Evolutionary conservation across 2,113 vertebrate genomes (phyloP).

Genomic region (Silurus asotus): DNA sequence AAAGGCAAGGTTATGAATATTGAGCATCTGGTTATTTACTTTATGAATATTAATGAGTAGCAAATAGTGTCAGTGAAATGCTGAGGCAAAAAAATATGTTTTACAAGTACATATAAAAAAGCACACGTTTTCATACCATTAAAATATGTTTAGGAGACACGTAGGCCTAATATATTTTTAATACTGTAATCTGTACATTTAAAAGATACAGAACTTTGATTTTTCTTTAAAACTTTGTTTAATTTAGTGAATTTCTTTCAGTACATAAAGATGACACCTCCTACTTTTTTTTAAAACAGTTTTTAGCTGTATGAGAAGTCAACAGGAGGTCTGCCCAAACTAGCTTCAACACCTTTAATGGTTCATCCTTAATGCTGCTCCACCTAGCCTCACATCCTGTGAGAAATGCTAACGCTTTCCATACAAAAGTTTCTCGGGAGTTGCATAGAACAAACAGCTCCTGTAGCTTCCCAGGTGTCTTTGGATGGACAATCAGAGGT

Average conservation of each 20-base stretch:
- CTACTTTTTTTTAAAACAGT: conserved; percentile 28
- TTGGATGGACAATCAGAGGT: conserved; percentile 1
- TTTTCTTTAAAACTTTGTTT: not conserved
- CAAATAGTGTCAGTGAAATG: not conserved
- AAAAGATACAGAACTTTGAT: not conserved
- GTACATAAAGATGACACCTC: not conserved
- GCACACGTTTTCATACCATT: not conserved
- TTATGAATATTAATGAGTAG: not conserved
- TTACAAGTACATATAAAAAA: not conserved
- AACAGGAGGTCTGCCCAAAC: conserved; percentile 47
- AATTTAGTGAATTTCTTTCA: not conserved
- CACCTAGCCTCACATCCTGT: conserved; percentile 38
- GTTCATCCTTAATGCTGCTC: conserved; percentile 30
- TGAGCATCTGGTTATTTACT: not conserved
- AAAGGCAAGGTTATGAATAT: not conserved
- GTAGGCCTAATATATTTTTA: not conserved
- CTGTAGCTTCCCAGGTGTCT: conserved; percentile 14
- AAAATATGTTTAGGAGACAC: not conserved
- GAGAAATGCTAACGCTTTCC: conserved; percentile 43
- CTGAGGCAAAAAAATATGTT: not conserved
- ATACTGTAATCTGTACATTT: not conserved
- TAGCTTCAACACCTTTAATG: conserved; percentile 37
- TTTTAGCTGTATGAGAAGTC: conserved; percentile 33
- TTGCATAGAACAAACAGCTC: not conserved
- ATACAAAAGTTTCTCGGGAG: conserved; percentile 19